These are phyloP conservation scores for Laticauda colubrina DNA, from an alignment of 2,113 vertebrate species.

Conservation along the genomic window DNA sequence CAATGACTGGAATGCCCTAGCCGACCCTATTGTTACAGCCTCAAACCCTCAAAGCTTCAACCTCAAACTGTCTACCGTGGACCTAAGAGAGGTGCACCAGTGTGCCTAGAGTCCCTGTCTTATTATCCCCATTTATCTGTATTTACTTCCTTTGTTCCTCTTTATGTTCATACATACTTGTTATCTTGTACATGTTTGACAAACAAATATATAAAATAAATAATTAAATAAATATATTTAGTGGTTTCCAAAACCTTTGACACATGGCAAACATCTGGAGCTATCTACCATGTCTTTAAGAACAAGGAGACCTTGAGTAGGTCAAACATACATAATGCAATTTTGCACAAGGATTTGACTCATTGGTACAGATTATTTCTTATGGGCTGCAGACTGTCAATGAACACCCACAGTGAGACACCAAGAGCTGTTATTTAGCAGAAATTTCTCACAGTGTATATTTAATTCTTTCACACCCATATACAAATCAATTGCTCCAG, in stretches of 20 bases:
- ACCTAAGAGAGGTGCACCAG: too few species aligned
- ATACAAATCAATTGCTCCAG: not conserved
- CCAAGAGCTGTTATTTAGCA: slow-evolving; percentile 14
- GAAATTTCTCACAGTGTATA: not conserved
- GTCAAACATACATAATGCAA: not conserved
- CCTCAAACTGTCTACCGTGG: too few species aligned
- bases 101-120: too few species aligned
- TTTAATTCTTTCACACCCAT: slow-evolving; percentile 20
- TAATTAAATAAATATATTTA: not conserved
- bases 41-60: too few species aligned
- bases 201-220: too few species aligned
- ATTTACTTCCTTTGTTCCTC: too few species aligned
- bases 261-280: too few species aligned
- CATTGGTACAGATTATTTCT: slow-evolving; percentile 17
- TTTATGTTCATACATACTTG: too few species aligned
- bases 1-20: too few species aligned
- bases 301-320: not conserved
- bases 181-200: too few species aligned
- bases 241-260: not conserved
- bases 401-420: not conserved
- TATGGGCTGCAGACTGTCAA: slow-evolving; percentile 3
- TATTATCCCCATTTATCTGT: too few species aligned
- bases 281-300: not conserved
- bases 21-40: too few species aligned
- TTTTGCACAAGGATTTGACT: slow-evolving; percentile 7